A percentile compares a stretch with the other conserved stretches of the same genome.
phyloP scores from a whole-genome alignment of 2,113 vertebrate species.

The Phrynocephalus versicolor region DNA sequence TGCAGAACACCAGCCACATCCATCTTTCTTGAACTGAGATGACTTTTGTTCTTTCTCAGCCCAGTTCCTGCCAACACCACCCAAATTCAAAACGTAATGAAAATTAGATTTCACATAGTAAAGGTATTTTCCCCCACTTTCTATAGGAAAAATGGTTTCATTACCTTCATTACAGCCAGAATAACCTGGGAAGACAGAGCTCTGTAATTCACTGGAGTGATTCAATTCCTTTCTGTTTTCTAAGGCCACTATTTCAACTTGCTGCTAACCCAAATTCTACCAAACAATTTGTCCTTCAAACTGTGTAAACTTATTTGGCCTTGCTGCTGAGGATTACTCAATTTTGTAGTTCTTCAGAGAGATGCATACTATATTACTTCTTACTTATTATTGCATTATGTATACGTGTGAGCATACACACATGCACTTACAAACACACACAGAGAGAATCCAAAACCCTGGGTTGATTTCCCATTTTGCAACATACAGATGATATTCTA shows the following conservation, averaged over 20 bases:
- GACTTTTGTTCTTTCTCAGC: constrained; percentile 9
- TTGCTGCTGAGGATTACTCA: background rate
- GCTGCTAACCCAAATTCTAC: background rate
- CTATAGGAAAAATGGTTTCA: background rate
- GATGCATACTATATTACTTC: background rate
- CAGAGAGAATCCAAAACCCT: too few relatives aligned
- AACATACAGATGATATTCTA: too few relatives aligned
- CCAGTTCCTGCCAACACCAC: constrained; percentile 21
- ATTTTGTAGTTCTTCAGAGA: background rate
- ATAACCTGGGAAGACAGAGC: background rate
- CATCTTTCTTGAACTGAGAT: constrained; percentile 21
- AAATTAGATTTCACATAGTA: constrained; percentile 22
- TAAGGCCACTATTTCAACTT: background rate
- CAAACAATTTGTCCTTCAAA: background rate
- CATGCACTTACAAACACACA: too few relatives aligned
- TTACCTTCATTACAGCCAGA: background rate
- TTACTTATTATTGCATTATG: too few relatives aligned
- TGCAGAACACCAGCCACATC: background rate
- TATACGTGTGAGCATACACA: too few relatives aligned
- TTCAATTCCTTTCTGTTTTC: background rate
- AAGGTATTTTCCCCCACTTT: background rate
- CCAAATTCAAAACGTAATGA: constrained; percentile 14
- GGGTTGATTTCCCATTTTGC: too few relatives aligned
- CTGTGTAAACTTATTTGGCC: background rate
- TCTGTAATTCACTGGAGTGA: background rate